These are phyloP conservation scores for Tupiocoris notatus DNA, from an alignment of 2,888 invertebrate species.

Conservation along the genomic window DNA sequence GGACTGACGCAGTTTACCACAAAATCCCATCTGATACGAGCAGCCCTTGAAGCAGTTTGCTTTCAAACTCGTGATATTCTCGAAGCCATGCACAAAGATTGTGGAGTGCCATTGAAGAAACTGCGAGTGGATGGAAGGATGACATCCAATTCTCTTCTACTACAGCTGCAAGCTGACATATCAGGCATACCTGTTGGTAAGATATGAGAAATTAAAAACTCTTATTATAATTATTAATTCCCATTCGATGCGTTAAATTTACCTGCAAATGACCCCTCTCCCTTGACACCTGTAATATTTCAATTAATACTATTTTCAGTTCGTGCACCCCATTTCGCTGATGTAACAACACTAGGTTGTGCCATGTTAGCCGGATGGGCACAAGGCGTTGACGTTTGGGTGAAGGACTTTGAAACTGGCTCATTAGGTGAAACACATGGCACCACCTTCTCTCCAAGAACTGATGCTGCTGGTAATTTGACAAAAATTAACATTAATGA, in stretches of 20 bases:
- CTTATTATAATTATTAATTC: too few species aligned
- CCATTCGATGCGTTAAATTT: too few species aligned
- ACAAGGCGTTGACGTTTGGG: slow-evolving; percentile 69
- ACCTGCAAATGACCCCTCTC: background rate
- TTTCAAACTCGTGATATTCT: slow-evolving; percentile 94
- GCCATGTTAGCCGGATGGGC: slow-evolving; percentile 89
- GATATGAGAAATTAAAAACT: slow-evolving; percentile 54
- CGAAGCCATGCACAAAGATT: slow-evolving; percentile 92
- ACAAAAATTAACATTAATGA: too few species aligned
- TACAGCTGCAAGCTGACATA: slow-evolving; percentile 95
- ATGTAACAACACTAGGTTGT: slow-evolving; percentile 89
- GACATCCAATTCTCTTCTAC: slow-evolving; percentile 83
- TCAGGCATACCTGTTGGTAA: slow-evolving; percentile 85
- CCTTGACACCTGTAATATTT: background rate
- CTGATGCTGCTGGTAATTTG: slow-evolving; percentile 41
- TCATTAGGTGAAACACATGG: slow-evolving; percentile 29
- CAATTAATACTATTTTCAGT: slow-evolving; percentile 25
- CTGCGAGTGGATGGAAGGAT: slow-evolving; percentile 93
- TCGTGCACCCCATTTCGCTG: slow-evolving; percentile 53
- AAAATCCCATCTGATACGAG: slow-evolving; percentile 89
- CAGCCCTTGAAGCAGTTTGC: slow-evolving; percentile 91
- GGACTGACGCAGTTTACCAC: slow-evolving; percentile 91
- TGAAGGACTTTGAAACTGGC: slow-evolving; percentile 50
- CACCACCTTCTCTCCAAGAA: slow-evolving; percentile 42
- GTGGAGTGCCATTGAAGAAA: slow-evolving; percentile 75